Base-by-base conservation (phyloP, 2,113 vertebrate genomes). In the Psammodynastes pulverulentus region DNA sequence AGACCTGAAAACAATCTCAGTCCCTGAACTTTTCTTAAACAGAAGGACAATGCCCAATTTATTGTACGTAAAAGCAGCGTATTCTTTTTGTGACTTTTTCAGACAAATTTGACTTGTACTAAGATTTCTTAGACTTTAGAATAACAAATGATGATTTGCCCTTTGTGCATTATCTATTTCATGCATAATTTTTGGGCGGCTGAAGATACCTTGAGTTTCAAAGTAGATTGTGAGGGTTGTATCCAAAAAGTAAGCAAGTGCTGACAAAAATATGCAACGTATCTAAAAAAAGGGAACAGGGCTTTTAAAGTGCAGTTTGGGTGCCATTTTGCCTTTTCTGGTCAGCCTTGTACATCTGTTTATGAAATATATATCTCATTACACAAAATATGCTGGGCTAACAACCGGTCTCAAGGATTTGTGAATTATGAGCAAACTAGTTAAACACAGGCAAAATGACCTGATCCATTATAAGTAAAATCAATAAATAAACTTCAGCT, bases 21-120 rank as follows among this genome's bases (percentile, higher is more conserved):
- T 49, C 34, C 52, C 26, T 93, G 91, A 95, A 94, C 15, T 85
- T 21, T 90, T n/a, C 48, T 84, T 51, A 90, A 43, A 8, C 3
- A 52, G 48, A n/a, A 23, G 94, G 24, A 88, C 85, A 94, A 94
- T 95, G 94, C 92, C 95, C 94, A 95, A 92, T 48, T 15, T 72
- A n/a, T 21, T 54, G 26, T 39, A 43, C 5, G 21, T 88, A 54
- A 54, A 88, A 39, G 87, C 52, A 12, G 21, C 2, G 4, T 88
- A 9, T 6, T 15, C 10, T 5, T 54, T 39, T 46, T 56, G 21
- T 54, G 21, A 45, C 39, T 54, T 89, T 39, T 58, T 45, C 26
- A 17, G 53, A 29, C 15, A 19, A 39, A 39, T 17, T 3, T 39
- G 19, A 72, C 67, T 39, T 39, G 39, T 79, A 39, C 43, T 54